phyloP scores from a whole-genome alignment of 1,140 invertebrate genomes.

The Drosophila ogumai region DNA sequence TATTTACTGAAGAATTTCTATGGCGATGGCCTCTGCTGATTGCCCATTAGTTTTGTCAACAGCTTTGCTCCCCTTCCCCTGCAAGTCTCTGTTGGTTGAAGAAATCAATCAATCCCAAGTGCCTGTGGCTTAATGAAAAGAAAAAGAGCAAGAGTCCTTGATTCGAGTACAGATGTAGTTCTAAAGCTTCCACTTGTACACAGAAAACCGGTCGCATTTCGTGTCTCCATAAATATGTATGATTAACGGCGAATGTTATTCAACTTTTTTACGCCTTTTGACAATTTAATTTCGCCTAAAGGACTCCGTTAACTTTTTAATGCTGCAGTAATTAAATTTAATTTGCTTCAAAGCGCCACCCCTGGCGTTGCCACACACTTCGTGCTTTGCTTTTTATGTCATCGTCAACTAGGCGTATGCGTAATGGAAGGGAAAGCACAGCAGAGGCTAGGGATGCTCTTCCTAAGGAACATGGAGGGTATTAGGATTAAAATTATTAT shows the following conservation, averaged over 20 bases:
- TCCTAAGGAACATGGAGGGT: background rate
- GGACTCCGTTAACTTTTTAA: conserved; percentile 53
- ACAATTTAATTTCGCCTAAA: conserved; percentile 47
- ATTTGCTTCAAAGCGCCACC: conserved; percentile 41
- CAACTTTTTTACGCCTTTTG: conserved; percentile 51
- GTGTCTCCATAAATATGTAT: conserved; percentile 14
- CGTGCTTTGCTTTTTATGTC: conserved; percentile 41
- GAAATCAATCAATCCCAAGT: conserved; percentile 1
- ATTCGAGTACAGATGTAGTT: background rate
- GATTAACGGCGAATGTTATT: conserved; percentile 23
- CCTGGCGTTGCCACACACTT: conserved; percentile 17
- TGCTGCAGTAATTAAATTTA: conserved; percentile 70
- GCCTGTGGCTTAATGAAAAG: background rate
- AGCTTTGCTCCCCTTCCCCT: background rate
- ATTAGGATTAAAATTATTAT: background rate
- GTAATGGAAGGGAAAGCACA: conserved; percentile 18
- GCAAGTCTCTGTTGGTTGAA: background rate
- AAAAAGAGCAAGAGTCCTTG: background rate
- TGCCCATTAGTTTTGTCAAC: conserved; percentile 52
- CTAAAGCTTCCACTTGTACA: background rate
- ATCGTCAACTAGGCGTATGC: conserved; percentile 66
- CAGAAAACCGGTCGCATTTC: background rate
- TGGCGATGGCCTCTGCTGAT: conserved; percentile 12
- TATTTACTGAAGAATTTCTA: conserved; percentile 8
- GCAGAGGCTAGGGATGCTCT: conserved; percentile 13